phyloP scores from a whole-genome alignment of 23 tunicate species.

The Clavelina lepadiformis region DNA sequence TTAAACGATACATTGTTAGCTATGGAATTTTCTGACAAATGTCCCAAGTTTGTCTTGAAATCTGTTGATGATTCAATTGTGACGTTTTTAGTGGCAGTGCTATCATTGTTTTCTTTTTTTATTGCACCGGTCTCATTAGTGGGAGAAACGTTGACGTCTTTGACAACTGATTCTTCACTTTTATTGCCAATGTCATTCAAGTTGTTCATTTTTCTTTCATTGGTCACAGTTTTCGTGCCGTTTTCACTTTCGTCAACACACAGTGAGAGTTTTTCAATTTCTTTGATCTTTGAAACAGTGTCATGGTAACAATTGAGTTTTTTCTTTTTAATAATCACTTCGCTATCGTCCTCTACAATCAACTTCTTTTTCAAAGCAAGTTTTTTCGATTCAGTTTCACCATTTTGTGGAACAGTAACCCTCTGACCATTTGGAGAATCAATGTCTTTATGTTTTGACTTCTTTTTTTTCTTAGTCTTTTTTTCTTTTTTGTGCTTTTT shows the following conservation, averaged over 20 bases:
- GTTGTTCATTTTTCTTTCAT: too few species aligned
- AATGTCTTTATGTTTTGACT: background rate
- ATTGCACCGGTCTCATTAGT: background rate
- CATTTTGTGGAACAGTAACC: background rate
- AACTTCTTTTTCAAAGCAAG: background rate
- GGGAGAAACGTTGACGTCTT: too few species aligned
- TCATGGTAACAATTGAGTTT: conserved; percentile 16
- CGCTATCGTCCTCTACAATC: conserved; percentile 1
- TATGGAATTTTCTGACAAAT: too few species aligned
- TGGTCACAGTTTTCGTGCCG: too few species aligned
- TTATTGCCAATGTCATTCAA: too few species aligned
- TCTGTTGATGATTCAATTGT: too few species aligned
- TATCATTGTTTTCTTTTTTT: background rate
- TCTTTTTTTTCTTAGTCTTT: conserved; percentile 34
- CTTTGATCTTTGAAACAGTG: conserved; percentile 15
- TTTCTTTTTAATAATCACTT: conserved; percentile 18
- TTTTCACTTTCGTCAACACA: conserved; percentile 7
- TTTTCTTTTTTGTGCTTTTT: conserved; percentile 31
- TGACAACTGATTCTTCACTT: too few species aligned
- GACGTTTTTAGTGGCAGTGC: background rate
- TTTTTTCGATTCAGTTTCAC: background rate
- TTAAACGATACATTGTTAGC: too few species aligned
- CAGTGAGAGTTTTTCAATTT: conserved; percentile 12
- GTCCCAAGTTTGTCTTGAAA: too few species aligned
- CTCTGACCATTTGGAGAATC: background rate